A percentile compares a stretch with the other conserved stretches of the same genome.
phyloP scores from a whole-genome alignment of 2,113 vertebrate genomes.

The Isurus oxyrinchus region DNA sequence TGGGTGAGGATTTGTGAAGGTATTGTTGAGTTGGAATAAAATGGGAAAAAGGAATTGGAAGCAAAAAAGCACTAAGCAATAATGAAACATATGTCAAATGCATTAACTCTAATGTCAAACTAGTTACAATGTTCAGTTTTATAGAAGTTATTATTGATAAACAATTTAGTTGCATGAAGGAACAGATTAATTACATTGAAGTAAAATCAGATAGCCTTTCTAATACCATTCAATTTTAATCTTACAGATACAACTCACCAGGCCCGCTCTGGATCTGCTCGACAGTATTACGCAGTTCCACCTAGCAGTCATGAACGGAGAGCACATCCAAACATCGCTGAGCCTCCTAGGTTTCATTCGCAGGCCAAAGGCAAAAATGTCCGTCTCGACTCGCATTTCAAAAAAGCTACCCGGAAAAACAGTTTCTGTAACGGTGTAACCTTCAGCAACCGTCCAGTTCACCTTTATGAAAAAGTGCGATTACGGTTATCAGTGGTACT shows the following conservation, averaged over 20 bases:
- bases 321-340: conserved; percentile 58
- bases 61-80: not conserved
- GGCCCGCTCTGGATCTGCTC: conserved; percentile 68
- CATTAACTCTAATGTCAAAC: not conserved
- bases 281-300: conserved; percentile 77
- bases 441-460: conserved; percentile 88
- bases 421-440: conserved; percentile 97
- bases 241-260: conserved; percentile 74
- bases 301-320: conserved; percentile 74
- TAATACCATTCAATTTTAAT: conserved; percentile 37
- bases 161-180: not conserved
- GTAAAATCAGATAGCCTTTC: not conserved
- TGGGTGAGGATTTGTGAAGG: not conserved
- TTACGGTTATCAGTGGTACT: conserved; percentile 84
- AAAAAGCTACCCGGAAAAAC: conserved; percentile 83
- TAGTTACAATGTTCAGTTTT: not conserved
- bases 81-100: not conserved
- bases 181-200: not conserved
- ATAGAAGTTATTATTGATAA: not conserved
- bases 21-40: not conserved
- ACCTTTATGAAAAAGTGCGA: conserved; percentile 89
- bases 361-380: conserved; percentile 96
- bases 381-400: conserved; percentile 82
- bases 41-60: not conserved
- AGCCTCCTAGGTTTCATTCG: conserved; percentile 84